phyloP scores from a whole-genome alignment of 2,113 vertebrate genomes.

The Empidonax alnorum region DNA sequence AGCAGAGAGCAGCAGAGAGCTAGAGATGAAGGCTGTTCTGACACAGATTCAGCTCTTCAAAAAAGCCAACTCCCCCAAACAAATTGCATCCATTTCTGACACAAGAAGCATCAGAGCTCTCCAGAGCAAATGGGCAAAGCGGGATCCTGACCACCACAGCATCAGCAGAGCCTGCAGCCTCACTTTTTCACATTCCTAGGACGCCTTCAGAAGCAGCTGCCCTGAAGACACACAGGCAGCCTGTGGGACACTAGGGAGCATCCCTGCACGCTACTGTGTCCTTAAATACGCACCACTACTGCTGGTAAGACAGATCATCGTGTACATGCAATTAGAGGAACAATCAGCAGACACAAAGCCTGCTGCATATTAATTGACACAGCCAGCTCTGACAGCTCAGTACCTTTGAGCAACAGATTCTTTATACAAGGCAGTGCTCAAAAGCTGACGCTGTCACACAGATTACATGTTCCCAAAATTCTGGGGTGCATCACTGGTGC shows the following conservation, averaged over 20 bases:
- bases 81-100: not conserved
- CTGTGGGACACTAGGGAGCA: not conserved
- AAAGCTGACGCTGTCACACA: not conserved
- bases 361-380: not conserved
- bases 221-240: not conserved
- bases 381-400: not conserved
- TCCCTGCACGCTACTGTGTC: not conserved
- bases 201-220: fast-evolving
- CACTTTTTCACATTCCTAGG: not conserved
- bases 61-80: not conserved
- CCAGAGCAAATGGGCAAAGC: fast-evolving
- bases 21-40: not conserved
- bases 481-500: not conserved
- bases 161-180: not conserved
- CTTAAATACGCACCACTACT: not conserved
- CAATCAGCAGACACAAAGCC: constrained; percentile 22
- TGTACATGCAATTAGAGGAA: not conserved
- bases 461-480: not conserved
- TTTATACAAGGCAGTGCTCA: not conserved
- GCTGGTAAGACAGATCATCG: not conserved
- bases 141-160: not conserved
- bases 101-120: not conserved
- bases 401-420: not conserved
- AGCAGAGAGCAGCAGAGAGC: not conserved
- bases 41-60: not conserved